Base-by-base conservation (phyloP, 2,113 vertebrate species). In the Aptenodytes forsteri region DNA sequence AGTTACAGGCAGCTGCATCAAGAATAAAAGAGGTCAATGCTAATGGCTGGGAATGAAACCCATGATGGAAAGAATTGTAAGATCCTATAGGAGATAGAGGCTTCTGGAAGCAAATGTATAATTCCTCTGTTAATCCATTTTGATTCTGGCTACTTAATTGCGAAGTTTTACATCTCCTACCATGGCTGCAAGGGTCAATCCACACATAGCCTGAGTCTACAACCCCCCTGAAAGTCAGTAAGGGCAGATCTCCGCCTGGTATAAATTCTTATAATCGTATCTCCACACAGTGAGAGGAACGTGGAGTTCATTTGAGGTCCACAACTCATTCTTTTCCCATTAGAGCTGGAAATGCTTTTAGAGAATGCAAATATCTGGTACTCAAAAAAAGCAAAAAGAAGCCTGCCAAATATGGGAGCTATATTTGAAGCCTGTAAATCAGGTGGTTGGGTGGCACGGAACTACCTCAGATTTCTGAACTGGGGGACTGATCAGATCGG, bases 341-440 rank as follows among this genome's bases (percentile, higher is more conserved):
- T 75, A 73, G 46, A 78, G 59, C 32, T 70, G 46, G 36, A 86
- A 95, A 83, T 49, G 27, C 46, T 90, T 93, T 83, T 78, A 83
- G 59, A 55, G n/a, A 87, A 87, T 67, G 42, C 52, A 79, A 64
- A 29, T 67, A 82, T 47, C 38, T 36, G 3, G 30, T 66, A 40
- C 26, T 42, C 14, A 50, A 58, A 76, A 87, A 79, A 58, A 19
- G 3, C 19, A 40, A 54, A 83, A 91, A 79, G 18, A 71, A 54
- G 27, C 32, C 40, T 88, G 70, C 56, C 66, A 92, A 91, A 82
- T 52, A 85, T 4, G 88, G 73, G 47, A n/a, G 10, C 23, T 87
- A 6, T 88, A 78, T 95, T 93, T 94, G 71, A 91, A 95, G 32
- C 30, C 64, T 50, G 65, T 67, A 81, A 62, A 75, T 92, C 26